A percentile compares a stretch with the other conserved stretches of the same genome.
phyloP scores from a whole-genome alignment of 2,797 vertebrate genomes.

The Sebastiscus tertius region DNA sequence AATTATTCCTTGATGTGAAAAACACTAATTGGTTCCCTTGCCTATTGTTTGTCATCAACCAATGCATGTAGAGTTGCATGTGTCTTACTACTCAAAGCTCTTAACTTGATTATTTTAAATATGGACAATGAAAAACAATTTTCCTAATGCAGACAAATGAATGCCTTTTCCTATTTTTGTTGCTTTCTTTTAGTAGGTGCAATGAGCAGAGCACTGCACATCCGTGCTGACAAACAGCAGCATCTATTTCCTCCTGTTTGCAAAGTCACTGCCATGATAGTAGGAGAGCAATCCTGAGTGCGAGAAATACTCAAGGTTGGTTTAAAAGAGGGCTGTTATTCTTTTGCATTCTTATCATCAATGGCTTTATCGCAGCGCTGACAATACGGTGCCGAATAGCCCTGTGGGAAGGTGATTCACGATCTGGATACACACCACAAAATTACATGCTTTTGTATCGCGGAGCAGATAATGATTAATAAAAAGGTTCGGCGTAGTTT shows the following conservation, averaged over 20 bases:
- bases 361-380: conserved; percentile 53
- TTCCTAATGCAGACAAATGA: neutral
- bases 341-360: conserved; percentile 60
- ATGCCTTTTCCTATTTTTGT: neutral
- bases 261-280: conserved; percentile 16
- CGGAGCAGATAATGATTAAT: conserved; percentile 53
- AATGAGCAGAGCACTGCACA: neutral
- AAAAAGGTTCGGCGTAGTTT: conserved; percentile 44
- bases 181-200: neutral
- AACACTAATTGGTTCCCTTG: conserved; percentile 76
- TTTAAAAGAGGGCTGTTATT: conserved; percentile 50
- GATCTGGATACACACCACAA: conserved; percentile 51
- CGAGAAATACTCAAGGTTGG: conserved; percentile 49
- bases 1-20: conserved; percentile 53
- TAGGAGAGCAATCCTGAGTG: neutral
- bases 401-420: conserved; percentile 61
- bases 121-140: neutral
- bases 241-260: conserved; percentile 7
- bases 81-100: conserved; percentile 30
- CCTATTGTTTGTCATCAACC: conserved; percentile 74
- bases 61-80: conserved; percentile 24
- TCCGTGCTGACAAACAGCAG: neutral
- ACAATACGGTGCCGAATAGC: conserved; percentile 54
- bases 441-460: conserved; percentile 56
- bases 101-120: neutral